These are phyloP conservation scores for Boloria euphrosyne DNA, from an alignment of 2,888 invertebrate genomes.

Conservation along the genomic window DNA sequence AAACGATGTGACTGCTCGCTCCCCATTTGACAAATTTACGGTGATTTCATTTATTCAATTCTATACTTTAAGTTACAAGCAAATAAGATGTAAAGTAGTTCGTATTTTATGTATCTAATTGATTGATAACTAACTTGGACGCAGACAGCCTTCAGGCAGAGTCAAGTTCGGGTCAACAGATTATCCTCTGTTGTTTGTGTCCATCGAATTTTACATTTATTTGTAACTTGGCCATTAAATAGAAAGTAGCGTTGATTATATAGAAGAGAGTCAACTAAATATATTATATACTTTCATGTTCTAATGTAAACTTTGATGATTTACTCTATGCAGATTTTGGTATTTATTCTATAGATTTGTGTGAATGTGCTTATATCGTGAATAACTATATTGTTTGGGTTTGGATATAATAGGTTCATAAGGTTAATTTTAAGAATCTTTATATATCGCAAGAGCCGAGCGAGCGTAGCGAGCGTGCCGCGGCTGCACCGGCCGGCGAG, in stretches of 20 bases:
- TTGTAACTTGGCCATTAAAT: constrained; percentile 25
- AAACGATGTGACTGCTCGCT: constrained; percentile 8
- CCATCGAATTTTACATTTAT: constrained; percentile 29
- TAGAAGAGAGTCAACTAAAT: constrained; percentile 15
- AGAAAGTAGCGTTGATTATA: constrained; percentile 25
- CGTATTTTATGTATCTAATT: constrained; percentile 15
- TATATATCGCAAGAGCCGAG: too few species aligned
- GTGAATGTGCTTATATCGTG: too few species aligned
- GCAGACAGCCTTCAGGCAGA: constrained; percentile 42
- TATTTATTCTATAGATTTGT: too few species aligned
- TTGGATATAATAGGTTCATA: too few species aligned
- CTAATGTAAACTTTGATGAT: too few species aligned
- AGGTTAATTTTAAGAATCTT: too few species aligned
- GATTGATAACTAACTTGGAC: constrained; percentile 38
- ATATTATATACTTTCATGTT: too few species aligned
- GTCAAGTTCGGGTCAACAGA: constrained; percentile 40
- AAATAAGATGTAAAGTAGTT: constrained; percentile 18
- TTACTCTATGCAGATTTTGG: too few species aligned
- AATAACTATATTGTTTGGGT: too few species aligned
- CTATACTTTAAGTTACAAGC: constrained; percentile 6
- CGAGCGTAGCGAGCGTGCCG: too few species aligned
- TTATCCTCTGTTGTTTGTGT: constrained; percentile 25
- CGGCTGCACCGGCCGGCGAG: too few species aligned
- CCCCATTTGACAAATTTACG: constrained; percentile 13
- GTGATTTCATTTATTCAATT: constrained; percentile 8